Conservation (phyloP, 2,888 invertebrate species). For the Barypeithes pellucidus region DNA sequence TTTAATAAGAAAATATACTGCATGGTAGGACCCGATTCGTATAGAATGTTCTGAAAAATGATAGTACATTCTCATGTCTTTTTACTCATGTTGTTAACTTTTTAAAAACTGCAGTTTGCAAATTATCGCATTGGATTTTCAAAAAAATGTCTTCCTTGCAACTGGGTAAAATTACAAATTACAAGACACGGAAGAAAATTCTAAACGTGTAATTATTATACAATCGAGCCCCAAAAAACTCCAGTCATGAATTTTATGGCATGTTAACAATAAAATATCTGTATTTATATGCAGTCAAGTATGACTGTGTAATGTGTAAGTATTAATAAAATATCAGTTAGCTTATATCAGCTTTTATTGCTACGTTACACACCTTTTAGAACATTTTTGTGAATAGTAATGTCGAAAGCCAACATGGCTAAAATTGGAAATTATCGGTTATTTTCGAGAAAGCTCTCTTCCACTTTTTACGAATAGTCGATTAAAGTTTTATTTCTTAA, state of each 20-base stretch:
- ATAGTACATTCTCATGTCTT: too few species aligned
- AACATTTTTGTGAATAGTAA: neutral
- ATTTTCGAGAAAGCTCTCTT: too few species aligned
- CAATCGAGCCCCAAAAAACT: neutral
- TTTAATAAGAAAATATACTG: too few species aligned
- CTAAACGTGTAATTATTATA: neutral
- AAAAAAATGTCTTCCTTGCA: neutral
- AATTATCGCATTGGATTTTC: neutral
- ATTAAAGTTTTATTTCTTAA: too few species aligned
- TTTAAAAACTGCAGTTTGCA: neutral
- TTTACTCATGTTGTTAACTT: too few species aligned
- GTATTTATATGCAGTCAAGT: slow-evolving; percentile 1
- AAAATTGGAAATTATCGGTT: too few species aligned
- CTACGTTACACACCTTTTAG: too few species aligned
- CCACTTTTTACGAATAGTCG: too few species aligned
- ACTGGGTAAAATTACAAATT: neutral
- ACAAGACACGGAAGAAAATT: neutral
- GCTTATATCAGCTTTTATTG: too few species aligned
- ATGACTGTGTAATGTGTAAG: neutral
- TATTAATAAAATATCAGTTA: neutral
- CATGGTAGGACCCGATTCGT: too few species aligned
- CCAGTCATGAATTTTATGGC: neutral
- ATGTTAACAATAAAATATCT: neutral
- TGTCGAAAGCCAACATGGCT: too few species aligned
- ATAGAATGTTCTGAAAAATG: too few species aligned